Evolutionary conservation across 53 echinoderm and acorn worm genomes (phyloP).

Genomic region (Glandiceps talaboti): DNA sequence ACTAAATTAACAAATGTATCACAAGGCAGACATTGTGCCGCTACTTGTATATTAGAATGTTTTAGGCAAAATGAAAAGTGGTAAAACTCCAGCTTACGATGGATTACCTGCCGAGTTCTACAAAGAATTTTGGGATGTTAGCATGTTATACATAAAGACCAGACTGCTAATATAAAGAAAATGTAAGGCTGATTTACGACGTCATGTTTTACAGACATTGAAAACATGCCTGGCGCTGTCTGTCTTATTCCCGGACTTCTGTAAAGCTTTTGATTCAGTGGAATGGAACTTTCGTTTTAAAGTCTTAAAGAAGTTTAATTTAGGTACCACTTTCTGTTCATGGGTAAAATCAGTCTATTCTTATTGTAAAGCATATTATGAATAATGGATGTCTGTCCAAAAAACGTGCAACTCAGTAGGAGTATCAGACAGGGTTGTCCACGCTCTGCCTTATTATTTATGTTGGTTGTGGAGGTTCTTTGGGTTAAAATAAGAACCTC

Average conservation of each 20-base stretch:
- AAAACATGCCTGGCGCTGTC: background rate
- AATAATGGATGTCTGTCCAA: background rate
- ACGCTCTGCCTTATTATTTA: background rate
- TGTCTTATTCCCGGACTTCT: background rate
- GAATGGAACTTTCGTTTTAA: background rate
- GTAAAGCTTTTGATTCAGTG: background rate
- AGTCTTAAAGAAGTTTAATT: background rate
- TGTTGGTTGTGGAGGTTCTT: background rate
- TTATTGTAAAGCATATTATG: background rate
- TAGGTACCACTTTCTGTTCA: too few species aligned
- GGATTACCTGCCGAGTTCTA: too few species aligned
- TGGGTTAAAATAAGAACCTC: background rate
- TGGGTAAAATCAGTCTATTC: background rate
- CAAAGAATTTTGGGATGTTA: too few species aligned
- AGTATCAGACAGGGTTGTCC: constrained; percentile 8
- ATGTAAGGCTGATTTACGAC: constrained; percentile 5
- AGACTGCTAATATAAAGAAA: constrained; percentile 3
- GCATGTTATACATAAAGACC: too few species aligned
- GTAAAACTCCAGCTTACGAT: too few species aligned
- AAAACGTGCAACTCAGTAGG: background rate
- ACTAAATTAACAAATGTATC: too few species aligned
- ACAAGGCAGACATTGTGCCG: too few species aligned
- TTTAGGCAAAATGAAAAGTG: too few species aligned
- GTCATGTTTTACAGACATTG: background rate
- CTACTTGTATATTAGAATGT: too few species aligned